Conservation (phyloP, 2,888 invertebrate species). For the Thelaira solivaga region DNA sequence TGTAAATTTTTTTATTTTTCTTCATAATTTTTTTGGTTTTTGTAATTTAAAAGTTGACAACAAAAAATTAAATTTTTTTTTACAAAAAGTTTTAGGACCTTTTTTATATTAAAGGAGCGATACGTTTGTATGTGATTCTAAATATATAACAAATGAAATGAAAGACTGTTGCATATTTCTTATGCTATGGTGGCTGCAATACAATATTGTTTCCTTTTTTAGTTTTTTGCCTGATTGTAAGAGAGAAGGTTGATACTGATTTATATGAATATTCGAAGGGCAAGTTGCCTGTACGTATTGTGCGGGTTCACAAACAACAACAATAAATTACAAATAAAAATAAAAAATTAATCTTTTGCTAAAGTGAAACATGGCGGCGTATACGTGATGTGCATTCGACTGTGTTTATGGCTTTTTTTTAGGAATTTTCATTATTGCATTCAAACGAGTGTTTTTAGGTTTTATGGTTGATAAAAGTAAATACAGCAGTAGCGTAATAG, state of each 20-base stretch:
- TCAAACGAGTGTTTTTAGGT: not conserved
- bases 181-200: not conserved
- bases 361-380: constrained; percentile 44
- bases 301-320: not conserved
- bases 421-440: not conserved
- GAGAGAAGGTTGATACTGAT: constrained; percentile 7
- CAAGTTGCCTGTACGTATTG: not conserved
- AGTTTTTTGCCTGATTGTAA: too few relatives aligned
- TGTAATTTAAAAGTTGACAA: too few relatives aligned
- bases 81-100: too few relatives aligned
- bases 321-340: too few relatives aligned
- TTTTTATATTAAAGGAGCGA: too few relatives aligned
- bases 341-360: not conserved
- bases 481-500: not conserved
- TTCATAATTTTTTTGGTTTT: too few relatives aligned
- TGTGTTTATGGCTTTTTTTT: constrained; percentile 21
- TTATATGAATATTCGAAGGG: constrained; percentile 22
- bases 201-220: constrained; percentile 10
- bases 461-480: not conserved
- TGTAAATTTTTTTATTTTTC: too few relatives aligned
- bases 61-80: too few relatives aligned
- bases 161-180: constrained; percentile 26
- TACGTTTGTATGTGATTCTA: too few relatives aligned
- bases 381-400: constrained; percentile 57
- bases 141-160: not conserved